phyloP scores from a whole-genome alignment of 2,797 vertebrate species.

The Pangasius djambal region DNA sequence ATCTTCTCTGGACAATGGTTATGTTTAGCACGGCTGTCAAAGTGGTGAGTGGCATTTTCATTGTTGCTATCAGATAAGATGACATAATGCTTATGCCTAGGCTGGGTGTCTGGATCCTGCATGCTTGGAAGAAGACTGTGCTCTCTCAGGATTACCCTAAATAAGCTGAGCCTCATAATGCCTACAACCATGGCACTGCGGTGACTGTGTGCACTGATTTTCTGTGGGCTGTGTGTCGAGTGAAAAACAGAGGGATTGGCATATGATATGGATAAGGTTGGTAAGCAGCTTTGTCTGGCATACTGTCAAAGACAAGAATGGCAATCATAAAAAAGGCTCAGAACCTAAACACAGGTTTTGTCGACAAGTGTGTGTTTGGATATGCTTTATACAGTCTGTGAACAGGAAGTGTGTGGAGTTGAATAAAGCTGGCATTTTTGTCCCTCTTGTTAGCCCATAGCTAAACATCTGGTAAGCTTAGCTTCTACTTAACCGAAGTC shows the following conservation, averaged over 20 bases:
- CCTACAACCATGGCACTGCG: conserved; percentile 4
- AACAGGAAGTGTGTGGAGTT: neutral
- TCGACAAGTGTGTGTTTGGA: neutral
- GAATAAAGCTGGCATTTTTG: neutral
- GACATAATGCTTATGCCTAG: neutral
- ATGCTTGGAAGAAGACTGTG: neutral
- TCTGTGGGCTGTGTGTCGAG: neutral
- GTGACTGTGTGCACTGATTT: neutral
- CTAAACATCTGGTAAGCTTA: no score
- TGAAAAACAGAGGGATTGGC: neutral
- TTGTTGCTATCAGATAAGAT: neutral
- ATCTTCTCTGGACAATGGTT: conserved; percentile 4
- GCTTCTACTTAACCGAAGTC: neutral
- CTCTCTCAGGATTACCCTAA: neutral
- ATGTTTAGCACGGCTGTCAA: neutral
- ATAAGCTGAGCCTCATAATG: neutral
- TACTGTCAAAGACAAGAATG: neutral
- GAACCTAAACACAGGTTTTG: neutral
- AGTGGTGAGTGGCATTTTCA: neutral
- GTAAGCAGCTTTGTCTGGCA: neutral
- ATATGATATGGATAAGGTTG: neutral
- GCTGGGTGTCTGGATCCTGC: neutral
- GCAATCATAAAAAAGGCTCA: neutral
- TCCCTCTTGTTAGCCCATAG: neutral
- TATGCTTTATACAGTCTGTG: neutral